Evolutionary conservation across 2,888 invertebrate genomes (phyloP).

Genomic region (Schrankia costaestrigalis): DNA sequence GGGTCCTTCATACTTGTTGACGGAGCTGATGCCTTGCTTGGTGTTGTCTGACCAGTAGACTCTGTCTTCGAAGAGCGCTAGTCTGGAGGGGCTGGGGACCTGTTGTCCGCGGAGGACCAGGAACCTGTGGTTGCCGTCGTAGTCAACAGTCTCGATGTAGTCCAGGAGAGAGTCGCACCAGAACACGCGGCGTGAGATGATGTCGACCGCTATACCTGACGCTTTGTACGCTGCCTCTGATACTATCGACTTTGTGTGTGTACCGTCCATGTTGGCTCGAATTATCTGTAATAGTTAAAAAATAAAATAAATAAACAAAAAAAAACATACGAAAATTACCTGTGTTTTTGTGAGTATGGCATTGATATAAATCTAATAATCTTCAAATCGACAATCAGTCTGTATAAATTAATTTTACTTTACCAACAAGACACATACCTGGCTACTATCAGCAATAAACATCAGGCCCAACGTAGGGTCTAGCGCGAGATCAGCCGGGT

Average conservation of each 20-base stretch:
- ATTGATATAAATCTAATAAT: background rate
- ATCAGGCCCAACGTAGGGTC: constrained; percentile 95
- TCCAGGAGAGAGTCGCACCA: constrained; percentile 98
- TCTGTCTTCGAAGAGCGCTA: constrained; percentile 91
- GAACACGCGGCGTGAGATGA: constrained; percentile 93
- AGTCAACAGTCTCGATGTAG: constrained; percentile 97
- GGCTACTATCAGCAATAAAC: constrained; percentile 93
- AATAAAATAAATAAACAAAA: too few relatives aligned
- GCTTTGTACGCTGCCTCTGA: constrained; percentile 97
- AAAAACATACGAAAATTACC: too few relatives aligned
- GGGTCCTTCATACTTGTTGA: constrained; percentile 91
- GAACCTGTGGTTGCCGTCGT: constrained; percentile 91
- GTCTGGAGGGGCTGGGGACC: constrained; percentile 91
- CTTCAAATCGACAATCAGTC: background rate
- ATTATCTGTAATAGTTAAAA: constrained; percentile 73
- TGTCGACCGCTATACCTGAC: constrained; percentile 94
- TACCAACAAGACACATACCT: constrained; percentile 61
- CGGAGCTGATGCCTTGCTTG: constrained; percentile 92
- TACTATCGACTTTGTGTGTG: constrained; percentile 89
- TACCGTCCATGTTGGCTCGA: constrained; percentile 97
- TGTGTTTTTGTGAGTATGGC: background rate
- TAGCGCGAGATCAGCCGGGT: constrained; percentile 94
- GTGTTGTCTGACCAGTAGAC: constrained; percentile 96
- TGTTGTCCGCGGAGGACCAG: constrained; percentile 90
- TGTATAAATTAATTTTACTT: too few relatives aligned